Conservation (phyloP, 2,797 vertebrate species). For the Syndactyla subalaris region DNA sequence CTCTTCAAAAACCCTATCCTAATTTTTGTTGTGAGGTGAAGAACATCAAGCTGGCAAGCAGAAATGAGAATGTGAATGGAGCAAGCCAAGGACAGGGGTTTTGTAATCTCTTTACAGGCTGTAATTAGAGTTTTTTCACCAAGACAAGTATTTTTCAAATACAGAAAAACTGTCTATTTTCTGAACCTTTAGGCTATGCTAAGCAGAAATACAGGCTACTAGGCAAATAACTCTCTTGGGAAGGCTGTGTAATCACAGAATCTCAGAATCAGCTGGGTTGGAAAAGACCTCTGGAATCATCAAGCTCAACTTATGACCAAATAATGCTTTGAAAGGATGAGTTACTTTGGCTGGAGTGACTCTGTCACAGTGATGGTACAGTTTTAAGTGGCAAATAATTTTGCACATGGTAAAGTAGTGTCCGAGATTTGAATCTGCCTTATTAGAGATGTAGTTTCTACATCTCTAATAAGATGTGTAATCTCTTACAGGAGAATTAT, state of each 20-base stretch:
- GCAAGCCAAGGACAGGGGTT: not conserved
- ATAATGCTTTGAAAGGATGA: not conserved
- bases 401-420: not conserved
- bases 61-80: not conserved
- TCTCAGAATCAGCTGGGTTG: not conserved
- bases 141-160: not conserved
- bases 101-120: not conserved
- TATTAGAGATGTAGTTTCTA: not conserved
- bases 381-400: not conserved
- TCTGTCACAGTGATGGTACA: not conserved
- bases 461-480: not conserved
- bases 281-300: not conserved
- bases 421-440: not conserved
- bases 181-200: not conserved
- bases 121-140: not conserved
- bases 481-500: not conserved
- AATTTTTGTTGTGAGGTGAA: not conserved
- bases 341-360: not conserved
- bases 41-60: not conserved
- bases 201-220: not conserved
- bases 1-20: not conserved
- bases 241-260: not conserved
- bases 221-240: not conserved
- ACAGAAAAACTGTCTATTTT: not conserved
- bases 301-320: not conserved